Evolutionary conservation across 2,888 invertebrate genomes (phyloP).

Genomic region (Cataglyphis livida): DNA sequence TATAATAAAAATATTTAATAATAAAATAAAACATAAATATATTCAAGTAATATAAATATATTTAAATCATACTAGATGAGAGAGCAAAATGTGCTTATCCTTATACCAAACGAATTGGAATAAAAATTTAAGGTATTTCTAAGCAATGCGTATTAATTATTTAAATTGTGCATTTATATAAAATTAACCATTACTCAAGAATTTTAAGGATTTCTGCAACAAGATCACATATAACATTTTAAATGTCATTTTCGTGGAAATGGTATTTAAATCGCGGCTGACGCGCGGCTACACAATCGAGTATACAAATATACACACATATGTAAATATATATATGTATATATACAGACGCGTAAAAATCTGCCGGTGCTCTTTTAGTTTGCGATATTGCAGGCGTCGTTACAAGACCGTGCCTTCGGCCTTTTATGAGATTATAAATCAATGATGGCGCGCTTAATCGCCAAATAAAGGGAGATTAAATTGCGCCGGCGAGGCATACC

Average conservation of each 20-base stretch:
- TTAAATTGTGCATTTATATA: constrained; percentile 7
- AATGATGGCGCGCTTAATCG: constrained; percentile 77
- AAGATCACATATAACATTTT: constrained; percentile 18
- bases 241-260: constrained; percentile 29
- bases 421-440: constrained; percentile 80
- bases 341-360: not conserved
- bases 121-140: not conserved
- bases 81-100: not conserved
- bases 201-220: not conserved
- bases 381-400: constrained; percentile 51
- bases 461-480: constrained; percentile 76
- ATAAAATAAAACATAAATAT: not conserved
- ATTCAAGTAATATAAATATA: not conserved
- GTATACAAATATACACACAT: not conserved
- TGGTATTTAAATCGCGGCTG: constrained; percentile 14
- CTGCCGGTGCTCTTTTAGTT: constrained; percentile 40
- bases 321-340: not conserved
- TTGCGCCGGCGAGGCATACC: constrained; percentile 62
- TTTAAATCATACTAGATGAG: not conserved
- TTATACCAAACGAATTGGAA: not conserved
- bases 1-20: not conserved
- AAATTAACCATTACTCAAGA: not conserved
- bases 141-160: not conserved
- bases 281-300: not conserved
- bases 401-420: constrained; percentile 61